Evolutionary conservation across 2,797 vertebrate genomes (phyloP).

Genomic region (Megaceryle alcyon): DNA sequence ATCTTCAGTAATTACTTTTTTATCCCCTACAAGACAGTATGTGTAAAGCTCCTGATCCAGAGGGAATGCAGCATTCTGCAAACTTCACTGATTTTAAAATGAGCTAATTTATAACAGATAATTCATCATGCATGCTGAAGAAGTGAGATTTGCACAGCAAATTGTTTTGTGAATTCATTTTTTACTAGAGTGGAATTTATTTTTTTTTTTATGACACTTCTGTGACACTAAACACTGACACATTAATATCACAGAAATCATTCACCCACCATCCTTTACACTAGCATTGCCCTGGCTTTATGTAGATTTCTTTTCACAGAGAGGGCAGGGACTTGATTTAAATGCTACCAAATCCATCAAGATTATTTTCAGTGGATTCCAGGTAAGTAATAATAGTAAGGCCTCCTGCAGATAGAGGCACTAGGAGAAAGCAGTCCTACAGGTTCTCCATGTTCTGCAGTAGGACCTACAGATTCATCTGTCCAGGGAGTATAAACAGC

Average conservation of each 20-base stretch:
- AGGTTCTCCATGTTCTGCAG: not conserved
- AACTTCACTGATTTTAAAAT: conserved; percentile 62
- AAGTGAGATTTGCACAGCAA: not conserved
- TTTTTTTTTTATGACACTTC: not conserved
- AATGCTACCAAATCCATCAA: not conserved
- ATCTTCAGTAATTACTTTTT: conserved; percentile 69
- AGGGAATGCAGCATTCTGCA: conserved; percentile 43
- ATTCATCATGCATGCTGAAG: conserved; percentile 4
- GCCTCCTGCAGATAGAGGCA: not conserved
- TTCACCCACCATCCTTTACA: not conserved
- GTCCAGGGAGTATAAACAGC: not conserved
- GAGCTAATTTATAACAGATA: conserved; percentile 58
- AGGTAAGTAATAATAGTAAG: not conserved
- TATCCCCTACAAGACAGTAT: conserved; percentile 19
- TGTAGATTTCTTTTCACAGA: not conserved
- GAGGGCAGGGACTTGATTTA: not conserved
- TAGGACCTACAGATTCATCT: not conserved
- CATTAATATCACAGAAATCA: not conserved
- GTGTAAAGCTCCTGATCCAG: not conserved
- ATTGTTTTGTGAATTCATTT: conserved; percentile 27
- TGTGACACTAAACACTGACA: not conserved
- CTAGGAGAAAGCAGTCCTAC: not conserved
- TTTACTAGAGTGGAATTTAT: not conserved
- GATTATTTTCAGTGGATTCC: not conserved
- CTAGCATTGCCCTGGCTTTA: not conserved